Percentiles rank a stretch among this genome's conserved stretches.
Evolutionary conservation across 2,888 invertebrate species (phyloP).

Genomic region (Anoplius nigerrimus): DNA sequence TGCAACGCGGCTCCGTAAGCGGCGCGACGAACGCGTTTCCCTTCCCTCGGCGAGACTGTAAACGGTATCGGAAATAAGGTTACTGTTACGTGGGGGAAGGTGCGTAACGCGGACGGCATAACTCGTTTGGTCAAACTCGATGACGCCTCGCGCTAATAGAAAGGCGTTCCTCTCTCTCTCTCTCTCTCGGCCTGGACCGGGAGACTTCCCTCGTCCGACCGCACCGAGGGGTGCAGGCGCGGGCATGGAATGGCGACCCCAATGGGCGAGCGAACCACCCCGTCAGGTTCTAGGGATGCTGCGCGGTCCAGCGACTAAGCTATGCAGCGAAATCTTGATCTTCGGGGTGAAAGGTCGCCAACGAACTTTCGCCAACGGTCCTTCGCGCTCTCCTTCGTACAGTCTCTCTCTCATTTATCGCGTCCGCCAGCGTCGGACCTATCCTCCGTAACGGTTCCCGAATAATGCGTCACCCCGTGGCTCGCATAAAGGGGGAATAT

Average conservation of each 20-base stretch:
- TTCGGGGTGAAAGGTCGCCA: conserved; percentile 49
- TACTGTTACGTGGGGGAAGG: no score
- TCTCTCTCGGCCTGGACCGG: conserved; percentile 45
- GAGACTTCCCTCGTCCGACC: conserved; percentile 56
- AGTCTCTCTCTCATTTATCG: conserved; percentile 16
- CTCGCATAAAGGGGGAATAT: no score
- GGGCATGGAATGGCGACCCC: conserved; percentile 42
- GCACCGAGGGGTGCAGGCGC: conserved; percentile 43
- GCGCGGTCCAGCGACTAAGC: conserved; percentile 58
- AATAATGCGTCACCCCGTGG: no score
- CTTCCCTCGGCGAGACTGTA: no score
- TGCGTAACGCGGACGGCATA: no score
- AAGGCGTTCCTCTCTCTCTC: no score
- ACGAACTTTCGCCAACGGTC: conserved; percentile 57
- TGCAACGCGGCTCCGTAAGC: no score
- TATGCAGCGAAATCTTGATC: conserved; percentile 55
- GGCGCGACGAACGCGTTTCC: no score
- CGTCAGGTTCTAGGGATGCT: conserved; percentile 65
- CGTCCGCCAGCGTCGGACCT: conserved; percentile 1
- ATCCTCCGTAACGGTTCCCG: no score
- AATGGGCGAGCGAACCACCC: conserved; percentile 56
- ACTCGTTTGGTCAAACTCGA: conserved; percentile 10
- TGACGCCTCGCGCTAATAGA: conserved; percentile 51
- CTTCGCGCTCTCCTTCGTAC: no score
- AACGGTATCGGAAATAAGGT: no score